Evolutionary conservation across 2,888 invertebrate species (phyloP).

Genomic region (Congeria kusceri): DNA sequence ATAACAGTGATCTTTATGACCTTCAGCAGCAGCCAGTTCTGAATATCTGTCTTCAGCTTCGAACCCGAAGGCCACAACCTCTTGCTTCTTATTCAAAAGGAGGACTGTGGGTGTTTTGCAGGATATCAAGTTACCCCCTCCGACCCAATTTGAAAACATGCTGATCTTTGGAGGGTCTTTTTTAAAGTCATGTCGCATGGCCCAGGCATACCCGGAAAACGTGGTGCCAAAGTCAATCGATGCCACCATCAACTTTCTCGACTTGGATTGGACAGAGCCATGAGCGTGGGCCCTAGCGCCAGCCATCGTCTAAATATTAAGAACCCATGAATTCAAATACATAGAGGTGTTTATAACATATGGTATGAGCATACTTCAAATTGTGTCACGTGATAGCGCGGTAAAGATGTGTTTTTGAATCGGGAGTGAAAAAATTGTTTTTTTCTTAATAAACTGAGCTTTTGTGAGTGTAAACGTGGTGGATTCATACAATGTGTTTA

Average conservation of each 20-base stretch:
- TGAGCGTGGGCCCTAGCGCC: too few species aligned
- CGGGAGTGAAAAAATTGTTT: too few species aligned
- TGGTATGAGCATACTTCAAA: too few species aligned
- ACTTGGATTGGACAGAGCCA: neutral
- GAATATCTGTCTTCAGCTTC: conserved; percentile 56
- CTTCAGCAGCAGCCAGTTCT: conserved; percentile 39
- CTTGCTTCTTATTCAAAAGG: conserved; percentile 27
- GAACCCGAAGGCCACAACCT: conserved; percentile 47
- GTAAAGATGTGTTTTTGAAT: too few species aligned
- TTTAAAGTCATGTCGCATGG: conserved; percentile 33
- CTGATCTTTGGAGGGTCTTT: conserved; percentile 39
- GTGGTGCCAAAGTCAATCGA: conserved; percentile 2
- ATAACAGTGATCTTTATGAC: conserved; percentile 47
- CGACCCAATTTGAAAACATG: conserved; percentile 27
- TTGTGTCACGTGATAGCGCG: too few species aligned
- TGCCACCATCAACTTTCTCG: neutral
- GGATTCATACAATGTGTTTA: too few species aligned
- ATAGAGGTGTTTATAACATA: too few species aligned
- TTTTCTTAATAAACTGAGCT: too few species aligned
- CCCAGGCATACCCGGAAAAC: neutral
- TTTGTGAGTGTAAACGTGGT: too few species aligned
- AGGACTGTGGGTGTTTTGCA: conserved; percentile 46
- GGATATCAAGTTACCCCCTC: conserved; percentile 33
- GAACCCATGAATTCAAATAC: too few species aligned
- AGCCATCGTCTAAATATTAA: too few species aligned